Percentiles rank a stretch among this genome's conserved stretches.
Conservation (phyloP, 2,888 invertebrate species). For the Drosophila trichaetosa region DNA sequence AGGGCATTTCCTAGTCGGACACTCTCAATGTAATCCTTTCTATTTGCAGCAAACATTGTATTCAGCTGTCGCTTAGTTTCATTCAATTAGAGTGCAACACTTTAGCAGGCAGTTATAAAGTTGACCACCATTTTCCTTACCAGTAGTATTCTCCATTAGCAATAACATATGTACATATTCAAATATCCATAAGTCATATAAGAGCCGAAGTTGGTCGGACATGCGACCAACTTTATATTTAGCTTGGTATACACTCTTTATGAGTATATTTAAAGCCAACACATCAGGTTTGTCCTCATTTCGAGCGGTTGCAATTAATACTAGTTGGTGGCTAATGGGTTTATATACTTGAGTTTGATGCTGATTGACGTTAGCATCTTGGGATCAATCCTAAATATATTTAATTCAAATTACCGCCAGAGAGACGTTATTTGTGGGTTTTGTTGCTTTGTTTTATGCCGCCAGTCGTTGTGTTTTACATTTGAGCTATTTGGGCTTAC, state of each 20-base stretch:
- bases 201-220: too few species aligned
- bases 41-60: not conserved
- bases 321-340: not conserved
- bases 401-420: not conserved
- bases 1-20: not conserved
- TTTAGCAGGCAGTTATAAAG: not conserved
- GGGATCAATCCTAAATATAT: not conserved
- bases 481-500: slow-evolving; percentile 17
- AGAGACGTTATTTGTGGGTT: not conserved
- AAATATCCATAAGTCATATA: not conserved
- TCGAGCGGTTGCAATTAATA: not conserved
- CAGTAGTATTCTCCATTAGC: not conserved
- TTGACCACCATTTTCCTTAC: not conserved
- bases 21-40: not conserved
- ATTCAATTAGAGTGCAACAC: not conserved
- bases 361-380: not conserved
- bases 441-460: not conserved
- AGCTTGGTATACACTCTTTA: not conserved
- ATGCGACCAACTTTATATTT: not conserved
- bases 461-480: not conserved
- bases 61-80: not conserved
- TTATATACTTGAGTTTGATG: not conserved
- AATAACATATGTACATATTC: not conserved
- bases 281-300: not conserved
- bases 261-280: not conserved